Base-by-base conservation (phyloP, 2,797 vertebrate genomes). In the Alauda arvensis region DNA sequence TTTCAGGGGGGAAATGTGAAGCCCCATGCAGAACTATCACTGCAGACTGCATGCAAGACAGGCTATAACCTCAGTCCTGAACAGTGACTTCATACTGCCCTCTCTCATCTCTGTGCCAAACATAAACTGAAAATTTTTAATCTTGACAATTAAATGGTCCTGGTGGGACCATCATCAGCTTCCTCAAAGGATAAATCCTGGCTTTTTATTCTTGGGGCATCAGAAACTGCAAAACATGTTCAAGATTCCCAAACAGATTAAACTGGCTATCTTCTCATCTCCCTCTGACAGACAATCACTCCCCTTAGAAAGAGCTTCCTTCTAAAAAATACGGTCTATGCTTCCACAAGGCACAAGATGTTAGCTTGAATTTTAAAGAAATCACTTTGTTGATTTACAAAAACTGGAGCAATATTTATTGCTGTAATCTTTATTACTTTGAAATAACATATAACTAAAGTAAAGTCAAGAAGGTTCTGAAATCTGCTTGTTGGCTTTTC, bases 391-490 rank as follows among this genome's bases (percentile, higher is more conserved):
- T 80, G 33, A 86, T 71, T 70, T 83, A 90, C 53, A 79, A 63
- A 40, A 87, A 71, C 46, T 16, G 37, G 29, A 68, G 55, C 40
- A 67, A 15, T 59, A 43, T 29, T 87, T 87, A 87, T 40, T 88
- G 67, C 87, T 89, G 28, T 74, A 65, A 68, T n/a, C 45, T 82
- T 74, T 90, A 87, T 92, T 90, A 85, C 51, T 78, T 49, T 45
- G 21, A 81, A 77, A 65, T 39, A 65, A 76, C 10, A 53, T 53
- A 10, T 46, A 75, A 67, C 89, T 97, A 99, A 85, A 99, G 97
- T 62, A 97, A 98, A 78, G 97, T 98, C 26, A 99, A 96, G 92
- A 99, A 99, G 83, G 97, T 98, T 96, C 98, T 98, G 88, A 99
- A 96, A 75, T 98, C 97, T 26, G 96, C 94, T 74, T 97, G 98